A percentile compares a stretch with the other conserved stretches of the same genome.
Conservation (phyloP, 2,113 vertebrate genomes). For the Pheucticus melanocephalus region DNA sequence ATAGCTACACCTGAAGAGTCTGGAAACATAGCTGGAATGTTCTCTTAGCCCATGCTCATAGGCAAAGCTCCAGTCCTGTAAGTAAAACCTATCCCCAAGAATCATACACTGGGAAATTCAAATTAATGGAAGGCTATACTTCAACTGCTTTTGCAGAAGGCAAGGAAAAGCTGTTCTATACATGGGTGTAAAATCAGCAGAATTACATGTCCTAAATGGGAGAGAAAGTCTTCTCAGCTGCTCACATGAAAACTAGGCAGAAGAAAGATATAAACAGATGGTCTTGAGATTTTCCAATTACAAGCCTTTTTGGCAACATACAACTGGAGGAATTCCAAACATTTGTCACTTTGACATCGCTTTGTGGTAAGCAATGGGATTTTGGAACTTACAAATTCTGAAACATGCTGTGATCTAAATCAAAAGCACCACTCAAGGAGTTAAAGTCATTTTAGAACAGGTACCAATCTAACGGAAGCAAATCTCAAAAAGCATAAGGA, state of each 20-base stretch:
- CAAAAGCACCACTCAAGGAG: not conserved
- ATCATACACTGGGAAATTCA: not conserved
- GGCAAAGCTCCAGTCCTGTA: accelerated
- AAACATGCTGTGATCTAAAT: not conserved
- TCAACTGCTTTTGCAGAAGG: not conserved
- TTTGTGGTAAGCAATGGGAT: not conserved
- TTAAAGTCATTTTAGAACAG: not conserved
- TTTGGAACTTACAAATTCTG: conserved; percentile 11
- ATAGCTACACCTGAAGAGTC: not conserved
- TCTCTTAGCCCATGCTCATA: not conserved
- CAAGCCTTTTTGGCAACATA: conserved; percentile 43
- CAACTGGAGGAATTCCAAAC: conserved; percentile 42
- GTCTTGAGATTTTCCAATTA: conserved; percentile 52
- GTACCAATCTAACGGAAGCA: not conserved
- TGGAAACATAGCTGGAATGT: not conserved
- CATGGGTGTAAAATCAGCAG: not conserved
- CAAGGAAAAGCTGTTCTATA: conserved; percentile 15
- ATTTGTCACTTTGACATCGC: conserved; percentile 36
- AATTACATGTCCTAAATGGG: not conserved
- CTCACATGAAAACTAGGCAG: not conserved
- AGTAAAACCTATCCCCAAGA: not conserved
- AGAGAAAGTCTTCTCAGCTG: not conserved
- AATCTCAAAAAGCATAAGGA: not conserved
- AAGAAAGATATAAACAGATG: conserved; percentile 48
- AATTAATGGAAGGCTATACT: not conserved